Evolutionary conservation across 2,888 invertebrate species (phyloP).

Genomic region (Elysia crispata): DNA sequence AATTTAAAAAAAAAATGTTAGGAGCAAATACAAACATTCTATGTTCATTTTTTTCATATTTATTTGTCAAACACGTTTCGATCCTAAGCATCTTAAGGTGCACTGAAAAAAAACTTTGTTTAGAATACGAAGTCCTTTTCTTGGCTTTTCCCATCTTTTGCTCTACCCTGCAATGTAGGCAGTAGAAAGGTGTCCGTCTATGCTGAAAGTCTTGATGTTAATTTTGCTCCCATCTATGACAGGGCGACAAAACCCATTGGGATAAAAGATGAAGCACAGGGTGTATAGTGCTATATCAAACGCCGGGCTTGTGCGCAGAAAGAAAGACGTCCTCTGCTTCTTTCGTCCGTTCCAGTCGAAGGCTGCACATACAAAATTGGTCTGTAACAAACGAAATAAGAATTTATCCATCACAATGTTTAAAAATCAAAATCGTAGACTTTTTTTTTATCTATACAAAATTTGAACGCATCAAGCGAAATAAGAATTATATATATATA

Average conservation of each 20-base stretch:
- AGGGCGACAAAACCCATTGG: slow-evolving; percentile 83
- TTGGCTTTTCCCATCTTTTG: too few species aligned
- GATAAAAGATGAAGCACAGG: slow-evolving; percentile 85
- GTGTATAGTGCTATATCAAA: slow-evolving; percentile 93
- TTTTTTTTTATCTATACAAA: too few species aligned
- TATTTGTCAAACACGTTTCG: too few species aligned
- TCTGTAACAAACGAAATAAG: slow-evolving; percentile 23
- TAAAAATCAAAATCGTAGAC: too few species aligned
- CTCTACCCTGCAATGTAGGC: slow-evolving; percentile 5
- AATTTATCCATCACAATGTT: neutral
- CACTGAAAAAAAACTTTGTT: too few species aligned
- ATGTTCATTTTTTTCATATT: too few species aligned
- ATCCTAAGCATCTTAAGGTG: too few species aligned
- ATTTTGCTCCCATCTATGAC: slow-evolving; percentile 85
- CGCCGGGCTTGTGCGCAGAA: slow-evolving; percentile 85
- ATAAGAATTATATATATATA: too few species aligned
- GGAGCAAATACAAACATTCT: too few species aligned
- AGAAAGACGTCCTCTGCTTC: slow-evolving; percentile 59
- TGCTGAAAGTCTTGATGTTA: slow-evolving; percentile 83
- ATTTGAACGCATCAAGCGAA: too few species aligned
- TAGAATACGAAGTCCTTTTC: too few species aligned
- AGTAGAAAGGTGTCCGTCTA: slow-evolving; percentile 34
- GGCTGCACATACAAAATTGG: slow-evolving; percentile 33
- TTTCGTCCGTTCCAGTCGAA: slow-evolving; percentile 42
- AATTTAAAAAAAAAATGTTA: too few species aligned